Base-by-base conservation (phyloP, 2,113 vertebrate species). In the Corydoras maculifer region DNA sequence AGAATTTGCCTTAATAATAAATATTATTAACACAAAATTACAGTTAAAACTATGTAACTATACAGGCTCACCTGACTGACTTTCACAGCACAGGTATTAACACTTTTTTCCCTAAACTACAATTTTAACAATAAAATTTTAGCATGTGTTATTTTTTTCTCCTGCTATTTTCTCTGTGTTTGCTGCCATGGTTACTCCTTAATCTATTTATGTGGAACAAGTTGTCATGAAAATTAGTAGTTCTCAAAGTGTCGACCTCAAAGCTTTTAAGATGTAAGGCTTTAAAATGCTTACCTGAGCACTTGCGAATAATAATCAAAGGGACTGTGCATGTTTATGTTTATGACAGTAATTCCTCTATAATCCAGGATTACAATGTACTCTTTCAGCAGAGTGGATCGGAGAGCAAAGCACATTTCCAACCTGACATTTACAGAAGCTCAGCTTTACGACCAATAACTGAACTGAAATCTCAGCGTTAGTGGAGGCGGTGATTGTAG, bases 341-440 rank as follows among this genome's bases (percentile, higher is more conserved):
- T 35, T 54, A 60, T 73, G 71, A 73, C 63, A 72, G 69, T 72
- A 76, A 76, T 71, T 76, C 74, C 64, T 65, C n/a, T 66, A 43
- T 72, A 76, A 76, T 71, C 55, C 57, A 18, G 68, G 68, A 71
- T 71, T 76, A 76, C 69, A 14, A 30, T 62, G 62, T 55, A 71
- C 53, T 76, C 49, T 18, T 59, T 51, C 63, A 71, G 30, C 69
- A 71, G 49, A 57, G 55, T 66, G 43, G 62, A 55, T 71, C 48
- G 53, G 31, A 71, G 29, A 67, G 59, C 64, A 61, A 62, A 67
- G 66, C 58, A 25, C 49, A 65, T 75, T 30, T 63, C 30, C 63
- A 66, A 61, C 54, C 55, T 73, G 71, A 59, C 70, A 73, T 66
- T 73, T 73, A 60, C 57, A 73, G 15, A 67, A 48, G 64, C 58